Evolutionary conservation across 2,113 vertebrate species (phyloP).

Genomic region (Pavo muticus): DNA sequence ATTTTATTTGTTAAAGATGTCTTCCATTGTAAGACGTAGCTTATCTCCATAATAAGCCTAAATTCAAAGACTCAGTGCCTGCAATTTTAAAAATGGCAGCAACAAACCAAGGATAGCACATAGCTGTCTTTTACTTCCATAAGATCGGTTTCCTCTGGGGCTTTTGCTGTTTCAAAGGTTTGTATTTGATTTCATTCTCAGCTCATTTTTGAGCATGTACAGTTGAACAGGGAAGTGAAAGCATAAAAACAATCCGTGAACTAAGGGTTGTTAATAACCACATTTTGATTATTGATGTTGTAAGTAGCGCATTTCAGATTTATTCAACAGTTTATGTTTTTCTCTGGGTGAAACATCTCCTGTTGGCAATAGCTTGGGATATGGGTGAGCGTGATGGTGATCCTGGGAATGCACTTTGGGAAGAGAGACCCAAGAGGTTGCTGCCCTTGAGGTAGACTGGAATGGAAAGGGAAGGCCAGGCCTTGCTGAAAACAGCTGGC

Average conservation of each 20-base stretch:
- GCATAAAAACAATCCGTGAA: neutral
- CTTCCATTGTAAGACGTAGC: neutral
- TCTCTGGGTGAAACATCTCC: neutral
- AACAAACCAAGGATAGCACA: neutral
- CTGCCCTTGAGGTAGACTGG: neutral
- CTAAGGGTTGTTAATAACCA: neutral
- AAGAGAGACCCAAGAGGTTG: neutral
- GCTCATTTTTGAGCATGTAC: neutral
- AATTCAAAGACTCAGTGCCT: neutral
- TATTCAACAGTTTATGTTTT: neutral
- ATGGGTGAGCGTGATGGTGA: neutral
- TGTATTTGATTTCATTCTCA: neutral
- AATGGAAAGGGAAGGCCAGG: neutral
- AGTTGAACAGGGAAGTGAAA: neutral
- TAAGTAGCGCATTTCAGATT: neutral
- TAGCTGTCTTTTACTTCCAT: neutral
- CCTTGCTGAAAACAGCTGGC: neutral
- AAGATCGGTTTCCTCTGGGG: neutral
- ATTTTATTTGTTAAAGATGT: neutral
- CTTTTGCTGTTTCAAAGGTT: neutral
- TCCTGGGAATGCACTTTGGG: neutral
- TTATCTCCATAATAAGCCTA: neutral
- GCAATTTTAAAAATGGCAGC: neutral
- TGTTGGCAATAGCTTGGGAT: neutral
- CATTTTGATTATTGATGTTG: neutral